A percentile compares a stretch with the other conserved stretches of the same genome.
phyloP scores from a whole-genome alignment of 2,797 vertebrate genomes.

The Malacoraja senta region DNA sequence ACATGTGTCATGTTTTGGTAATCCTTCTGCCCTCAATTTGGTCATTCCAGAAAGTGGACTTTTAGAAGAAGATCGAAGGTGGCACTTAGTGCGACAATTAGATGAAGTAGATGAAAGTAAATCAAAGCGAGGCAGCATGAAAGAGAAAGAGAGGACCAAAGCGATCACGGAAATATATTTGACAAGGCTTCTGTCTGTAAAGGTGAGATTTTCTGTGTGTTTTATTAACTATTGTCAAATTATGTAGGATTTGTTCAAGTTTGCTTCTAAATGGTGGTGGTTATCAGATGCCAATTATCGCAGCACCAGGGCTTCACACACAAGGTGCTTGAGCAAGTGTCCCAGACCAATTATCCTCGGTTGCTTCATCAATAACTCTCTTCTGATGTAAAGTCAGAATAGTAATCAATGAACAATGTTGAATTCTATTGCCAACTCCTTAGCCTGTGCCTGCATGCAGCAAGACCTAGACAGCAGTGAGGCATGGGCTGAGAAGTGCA shows the following conservation, averaged over 20 bases:
- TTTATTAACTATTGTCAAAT: neutral
- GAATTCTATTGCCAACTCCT: no score
- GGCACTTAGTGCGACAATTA: slow-evolving; percentile 83
- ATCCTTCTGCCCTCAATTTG: neutral
- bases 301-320: no score
- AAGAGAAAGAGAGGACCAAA: slow-evolving; percentile 97
- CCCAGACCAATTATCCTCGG: no score
- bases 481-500: no score
- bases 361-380: no score
- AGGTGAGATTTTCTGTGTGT: slow-evolving; percentile 63
- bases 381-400: no score
- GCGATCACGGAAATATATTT: slow-evolving; percentile 98
- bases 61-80: slow-evolving; percentile 88
- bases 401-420: no score
- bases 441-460: no score
- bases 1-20: neutral
- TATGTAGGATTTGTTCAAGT: neutral
- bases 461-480: no score
- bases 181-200: slow-evolving; percentile 91
- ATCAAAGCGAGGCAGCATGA: slow-evolving; percentile 89
- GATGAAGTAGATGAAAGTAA: slow-evolving; percentile 93
- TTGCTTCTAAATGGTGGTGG: no score
- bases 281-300: no score
- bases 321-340: no score
- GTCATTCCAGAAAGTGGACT: slow-evolving; percentile 69